Evolutionary conservation across 2,888 invertebrate species (phyloP).

Genomic region (Fissipunctia ypsillon): DNA sequence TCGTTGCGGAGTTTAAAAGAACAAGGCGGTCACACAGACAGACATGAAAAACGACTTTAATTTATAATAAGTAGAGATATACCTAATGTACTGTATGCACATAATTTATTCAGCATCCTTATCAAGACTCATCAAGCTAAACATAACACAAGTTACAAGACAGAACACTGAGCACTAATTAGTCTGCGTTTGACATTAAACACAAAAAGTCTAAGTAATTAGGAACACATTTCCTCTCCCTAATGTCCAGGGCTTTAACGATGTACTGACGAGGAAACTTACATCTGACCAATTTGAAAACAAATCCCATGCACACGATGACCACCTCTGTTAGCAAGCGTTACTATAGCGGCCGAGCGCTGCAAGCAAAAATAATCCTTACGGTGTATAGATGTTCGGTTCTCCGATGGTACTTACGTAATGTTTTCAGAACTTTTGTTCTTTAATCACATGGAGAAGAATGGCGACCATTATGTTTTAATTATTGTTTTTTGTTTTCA

Average conservation of each 20-base stretch:
- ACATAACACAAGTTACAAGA: neutral
- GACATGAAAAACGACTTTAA: no score
- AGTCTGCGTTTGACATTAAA: slow-evolving; percentile 42
- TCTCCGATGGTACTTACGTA: no score
- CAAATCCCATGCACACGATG: no score
- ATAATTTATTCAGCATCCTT: neutral
- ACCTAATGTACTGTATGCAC: no score
- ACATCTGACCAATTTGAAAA: no score
- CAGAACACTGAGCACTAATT: slow-evolving; percentile 48
- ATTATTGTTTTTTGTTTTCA: slow-evolving; percentile 20
- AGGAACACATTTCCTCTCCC: slow-evolving; percentile 56
- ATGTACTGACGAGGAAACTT: neutral
- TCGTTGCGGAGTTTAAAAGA: no score
- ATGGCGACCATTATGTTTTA: slow-evolving; percentile 26
- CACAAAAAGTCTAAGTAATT: slow-evolving; percentile 61
- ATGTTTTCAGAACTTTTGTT: slow-evolving; percentile 35
- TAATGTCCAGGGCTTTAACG: slow-evolving; percentile 34
- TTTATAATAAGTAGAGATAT: no score
- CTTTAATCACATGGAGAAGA: slow-evolving; percentile 41
- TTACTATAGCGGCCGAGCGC: no score
- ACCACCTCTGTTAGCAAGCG: no score
- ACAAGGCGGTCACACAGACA: no score
- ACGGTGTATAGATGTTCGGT: no score
- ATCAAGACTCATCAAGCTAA: slow-evolving; percentile 6
- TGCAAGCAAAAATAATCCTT: no score